These are phyloP conservation scores for Dicentrarchus labrax DNA, from an alignment of 2,113 vertebrate species.

Conservation along the genomic window DNA sequence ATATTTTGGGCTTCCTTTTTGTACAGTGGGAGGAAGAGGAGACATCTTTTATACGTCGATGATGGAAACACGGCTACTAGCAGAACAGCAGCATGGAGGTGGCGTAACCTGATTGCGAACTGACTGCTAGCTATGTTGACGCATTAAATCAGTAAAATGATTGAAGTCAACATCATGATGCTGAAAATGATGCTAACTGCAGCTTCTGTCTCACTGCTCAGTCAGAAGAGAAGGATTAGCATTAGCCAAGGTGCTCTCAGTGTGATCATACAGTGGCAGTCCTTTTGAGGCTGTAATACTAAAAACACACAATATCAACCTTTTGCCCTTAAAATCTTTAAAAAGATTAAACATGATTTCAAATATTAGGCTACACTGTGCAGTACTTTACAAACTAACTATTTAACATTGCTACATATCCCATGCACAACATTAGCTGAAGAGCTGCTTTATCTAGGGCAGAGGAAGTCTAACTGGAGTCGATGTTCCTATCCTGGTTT, in stretches of 20 bases:
- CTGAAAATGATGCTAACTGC: no score
- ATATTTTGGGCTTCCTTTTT: no score
- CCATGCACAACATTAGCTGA: not conserved
- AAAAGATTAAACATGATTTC: not conserved
- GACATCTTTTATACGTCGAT: no score
- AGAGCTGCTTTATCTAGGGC: not conserved
- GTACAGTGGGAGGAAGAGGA: no score
- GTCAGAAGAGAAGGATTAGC: not conserved
- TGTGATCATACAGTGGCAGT: not conserved
- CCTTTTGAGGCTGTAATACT: not conserved
- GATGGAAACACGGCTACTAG: no score
- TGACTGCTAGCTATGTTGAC: no score
- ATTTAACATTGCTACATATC: not conserved
- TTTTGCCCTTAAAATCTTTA: not conserved
- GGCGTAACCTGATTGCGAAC: no score
- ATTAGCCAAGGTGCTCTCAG: not conserved
- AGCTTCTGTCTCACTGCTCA: not conserved
- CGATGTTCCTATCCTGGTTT: no score
- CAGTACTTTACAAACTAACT: not conserved
- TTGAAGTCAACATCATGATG: no score
- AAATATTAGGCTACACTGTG: conserved; percentile 11
- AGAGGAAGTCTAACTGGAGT: not conserved
- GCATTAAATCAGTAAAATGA: no score
- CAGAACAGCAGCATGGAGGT: not conserved
- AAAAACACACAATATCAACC: not conserved